Conservation (phyloP, 1,140 invertebrate species). For the Drosophila paulistorum region DNA sequence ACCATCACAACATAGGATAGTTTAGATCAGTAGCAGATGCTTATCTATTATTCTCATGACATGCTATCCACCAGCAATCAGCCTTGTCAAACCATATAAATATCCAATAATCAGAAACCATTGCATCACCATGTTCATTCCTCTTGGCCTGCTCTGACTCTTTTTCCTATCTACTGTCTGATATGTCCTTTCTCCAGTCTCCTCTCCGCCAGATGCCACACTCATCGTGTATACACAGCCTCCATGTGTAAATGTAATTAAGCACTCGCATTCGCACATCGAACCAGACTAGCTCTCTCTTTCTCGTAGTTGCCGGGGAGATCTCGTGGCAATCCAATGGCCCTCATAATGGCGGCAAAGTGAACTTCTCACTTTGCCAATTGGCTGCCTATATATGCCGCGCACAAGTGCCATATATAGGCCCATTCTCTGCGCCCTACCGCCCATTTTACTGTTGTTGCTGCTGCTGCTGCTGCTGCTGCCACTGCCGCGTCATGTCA, state of each 20-base stretch:
- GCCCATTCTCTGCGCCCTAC: neutral
- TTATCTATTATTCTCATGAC: too few relatives aligned
- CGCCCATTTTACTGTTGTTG: neutral
- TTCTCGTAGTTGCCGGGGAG: neutral
- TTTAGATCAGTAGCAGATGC: too few relatives aligned
- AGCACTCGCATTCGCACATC: conserved; percentile 57
- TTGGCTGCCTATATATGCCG: conserved; percentile 58
- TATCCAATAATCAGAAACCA: conserved; percentile 36
- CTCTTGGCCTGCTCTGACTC: neutral
- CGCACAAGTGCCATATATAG: conserved; percentile 11
- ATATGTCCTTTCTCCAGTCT: conserved; percentile 22
- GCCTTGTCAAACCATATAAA: conserved; percentile 50
- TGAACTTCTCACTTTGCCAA: conserved; percentile 75
- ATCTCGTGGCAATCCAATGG: conserved; percentile 25
- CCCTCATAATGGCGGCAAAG: conserved; percentile 69
- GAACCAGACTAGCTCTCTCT: conserved; percentile 12
- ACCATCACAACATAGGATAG: too few relatives aligned
- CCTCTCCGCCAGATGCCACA: conserved; percentile 21
- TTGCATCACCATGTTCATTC: neutral
- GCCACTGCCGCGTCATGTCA: conserved; percentile 58
- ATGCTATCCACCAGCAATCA: conserved; percentile 41
- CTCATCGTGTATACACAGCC: conserved; percentile 44
- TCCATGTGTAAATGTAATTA: conserved; percentile 78
- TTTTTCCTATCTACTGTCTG: conserved; percentile 13
- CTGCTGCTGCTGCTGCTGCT: conserved; percentile 10